Evolutionary conservation across 92 coral and sea anemone genomes (phyloP).

Genomic region (Porites divaricata): DNA sequence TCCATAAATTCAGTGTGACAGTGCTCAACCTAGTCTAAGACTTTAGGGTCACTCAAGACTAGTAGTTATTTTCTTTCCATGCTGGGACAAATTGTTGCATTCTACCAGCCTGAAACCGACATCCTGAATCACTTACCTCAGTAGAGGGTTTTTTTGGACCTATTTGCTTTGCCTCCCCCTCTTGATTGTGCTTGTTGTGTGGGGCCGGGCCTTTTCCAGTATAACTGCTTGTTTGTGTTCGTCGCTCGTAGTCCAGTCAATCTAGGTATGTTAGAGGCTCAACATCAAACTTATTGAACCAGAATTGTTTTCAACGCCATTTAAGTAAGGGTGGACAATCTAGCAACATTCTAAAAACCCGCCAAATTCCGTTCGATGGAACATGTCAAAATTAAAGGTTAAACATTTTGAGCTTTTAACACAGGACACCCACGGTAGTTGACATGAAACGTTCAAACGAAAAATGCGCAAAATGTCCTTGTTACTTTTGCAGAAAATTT

Average conservation of each 20-base stretch:
- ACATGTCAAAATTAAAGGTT: no score
- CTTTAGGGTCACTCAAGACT: conserved; percentile 47
- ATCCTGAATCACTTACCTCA: conserved; percentile 43
- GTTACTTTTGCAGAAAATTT: no score
- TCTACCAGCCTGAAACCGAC: conserved; percentile 49
- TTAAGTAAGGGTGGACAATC: no score
- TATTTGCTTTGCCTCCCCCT: conserved; percentile 31
- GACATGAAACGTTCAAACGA: no score
- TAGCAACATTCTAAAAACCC: no score
- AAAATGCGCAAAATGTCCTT: no score
- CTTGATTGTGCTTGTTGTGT: conserved; percentile 7
- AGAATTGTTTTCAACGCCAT: no score
- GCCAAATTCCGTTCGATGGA: no score
- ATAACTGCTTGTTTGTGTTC: background rate
- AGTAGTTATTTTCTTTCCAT: conserved; percentile 61
- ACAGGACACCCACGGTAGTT: no score
- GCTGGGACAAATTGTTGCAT: conserved; percentile 63
- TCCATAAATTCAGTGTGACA: conserved; percentile 51
- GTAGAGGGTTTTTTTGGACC: conserved; percentile 56
- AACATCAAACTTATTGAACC: conserved; percentile 55
- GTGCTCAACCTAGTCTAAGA: conserved; percentile 58
- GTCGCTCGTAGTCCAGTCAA: no score
- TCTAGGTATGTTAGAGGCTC: no score
- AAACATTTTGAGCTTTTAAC: no score
- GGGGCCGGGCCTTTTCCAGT: conserved; percentile 32